Percentiles rank a stretch among this genome's conserved stretches.
Conservation (phyloP, 1,140 invertebrate species). For the Lepidurus couesii region DNA sequence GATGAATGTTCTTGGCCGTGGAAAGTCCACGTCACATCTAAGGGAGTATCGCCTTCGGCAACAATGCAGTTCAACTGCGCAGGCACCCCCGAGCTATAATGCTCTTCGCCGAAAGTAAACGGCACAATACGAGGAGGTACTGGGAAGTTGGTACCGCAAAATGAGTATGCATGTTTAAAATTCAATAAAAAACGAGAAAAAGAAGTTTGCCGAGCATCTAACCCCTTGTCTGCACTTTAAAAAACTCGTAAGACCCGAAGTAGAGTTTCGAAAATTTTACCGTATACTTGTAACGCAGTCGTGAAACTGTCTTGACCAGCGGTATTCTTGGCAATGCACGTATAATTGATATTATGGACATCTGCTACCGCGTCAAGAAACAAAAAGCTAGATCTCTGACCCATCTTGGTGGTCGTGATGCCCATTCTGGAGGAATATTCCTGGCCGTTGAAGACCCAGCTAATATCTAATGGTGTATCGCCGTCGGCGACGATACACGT, state of each 20-base stretch:
- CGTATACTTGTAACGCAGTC: conserved; percentile 36
- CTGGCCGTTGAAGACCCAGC: conserved; percentile 68
- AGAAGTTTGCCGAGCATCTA: background rate
- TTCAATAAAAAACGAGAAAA: background rate
- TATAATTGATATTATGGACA: conserved; percentile 47
- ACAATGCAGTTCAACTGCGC: conserved; percentile 69
- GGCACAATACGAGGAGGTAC: conserved; percentile 60
- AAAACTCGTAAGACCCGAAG: background rate
- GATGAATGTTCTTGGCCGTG: conserved; percentile 52
- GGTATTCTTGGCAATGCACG: conserved; percentile 44
- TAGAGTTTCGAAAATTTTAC: conserved; percentile 24
- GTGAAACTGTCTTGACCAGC: conserved; percentile 41
- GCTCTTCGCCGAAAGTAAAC: conserved; percentile 54
- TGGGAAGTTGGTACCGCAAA: conserved; percentile 41
- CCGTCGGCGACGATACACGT: conserved; percentile 67
- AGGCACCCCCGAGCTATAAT: conserved; percentile 47
- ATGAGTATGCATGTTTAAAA: conserved; percentile 12
- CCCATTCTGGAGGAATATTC: conserved; percentile 41
- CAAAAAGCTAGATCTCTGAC: conserved; percentile 59
- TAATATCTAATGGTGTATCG: conserved; percentile 62
- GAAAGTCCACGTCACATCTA: conserved; percentile 71
- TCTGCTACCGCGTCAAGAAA: conserved; percentile 66
- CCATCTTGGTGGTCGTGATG: conserved; percentile 48
- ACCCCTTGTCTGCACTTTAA: background rate
- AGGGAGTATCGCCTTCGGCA: conserved; percentile 72